Evolutionary conservation across 2,888 invertebrate species (phyloP), one percentile per base, ranked within the genome.

Genomic region (Hydriomena furcata): DNA sequence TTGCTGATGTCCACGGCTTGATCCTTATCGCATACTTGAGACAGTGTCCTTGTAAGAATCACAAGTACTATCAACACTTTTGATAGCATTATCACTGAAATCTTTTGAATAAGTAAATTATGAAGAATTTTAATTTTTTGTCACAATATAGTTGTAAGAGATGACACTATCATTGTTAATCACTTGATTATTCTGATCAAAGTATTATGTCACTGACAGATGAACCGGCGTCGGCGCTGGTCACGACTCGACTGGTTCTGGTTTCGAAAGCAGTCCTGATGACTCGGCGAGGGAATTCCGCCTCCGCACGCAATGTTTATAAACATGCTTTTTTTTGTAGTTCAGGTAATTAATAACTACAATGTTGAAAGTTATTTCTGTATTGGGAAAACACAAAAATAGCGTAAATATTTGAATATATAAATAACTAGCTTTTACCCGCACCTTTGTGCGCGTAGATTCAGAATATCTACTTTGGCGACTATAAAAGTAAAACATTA

Each of bases 281-380:
- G 71, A 70, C 60, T 70, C 70, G 20, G 58, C 56, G 55, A 73
- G 76, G 78, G 72, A 75, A 72, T 74, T 68, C 76, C 73, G 36
- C 34, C 24, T 35, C 34, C 42, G 38, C 58, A 60, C 60, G 57
- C 53, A 52, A 46, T 27, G 25, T 32, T 36, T 21, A 36, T 43
- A 43, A 46, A 47, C 34, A 44, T 10, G 1, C 8, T 23, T 40
- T 31, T 17, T 7, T 21, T 34, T 17, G 3, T 20, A 12, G 5
- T 13, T 23, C 8, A 27, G 5, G 7, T 20, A n/a, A n/a, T n/a
- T n/a, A n/a, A n/a, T n/a, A n/a, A n/a, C n/a, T n/a, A n/a, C n/a
- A n/a, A n/a, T n/a, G n/a, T n/a, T n/a, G n/a, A n/a, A n/a, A n/a
- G n/a, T n/a, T n/a, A n/a, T n/a, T n/a, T n/a, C n/a, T n/a, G n/a